Base-by-base conservation (phyloP, 2,113 vertebrate species). In the Gorsachius goisagi region DNA sequence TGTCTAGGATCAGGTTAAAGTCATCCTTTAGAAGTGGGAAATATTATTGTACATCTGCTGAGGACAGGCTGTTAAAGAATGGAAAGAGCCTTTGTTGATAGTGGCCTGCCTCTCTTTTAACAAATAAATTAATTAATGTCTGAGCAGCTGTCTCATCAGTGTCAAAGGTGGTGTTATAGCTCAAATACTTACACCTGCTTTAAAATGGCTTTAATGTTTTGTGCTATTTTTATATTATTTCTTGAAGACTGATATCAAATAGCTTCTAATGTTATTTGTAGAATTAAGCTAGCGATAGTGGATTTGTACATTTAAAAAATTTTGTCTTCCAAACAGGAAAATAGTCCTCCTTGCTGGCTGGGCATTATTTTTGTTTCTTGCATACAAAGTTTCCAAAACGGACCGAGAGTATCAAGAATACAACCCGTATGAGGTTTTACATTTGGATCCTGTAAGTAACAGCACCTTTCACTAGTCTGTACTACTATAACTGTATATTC, bases 351-450 rank as follows among this genome's bases (percentile, higher is more conserved):
- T 99, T 97, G 98, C 99, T 96, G 99, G 99, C 94, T 99, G 99
- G 99, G 98, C 98, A n/a, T 98, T 99, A 85, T 99, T 99, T 97
- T 96, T 99, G 97, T 98, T 99, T 90, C 98, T 99, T 97, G 98
- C 98, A 30, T 99, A 99, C 98, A 99, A 99, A 96, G 99, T 99
- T 98, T 99, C 99, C 92, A 99, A 99, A 98, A 98, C 99, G 71
- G 99, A 99, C 97, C 95, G 99, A 95, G 99, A 99, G 92, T 99
- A 99, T 98, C 99, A 99, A 97, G 99, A 99, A 95, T 99, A 99
- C 96, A 99, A 99, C 96, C 99, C 99, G 53, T 99, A 99, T 74
- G 99, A 99, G 98, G 99, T 99, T 83, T 98, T 99, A 96, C 98
- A 98, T 97, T 98, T 99, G 97, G 99, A 99, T 96, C 98, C 98